These are phyloP conservation scores for Eciton burchellii DNA, from an alignment of 1,140 invertebrate species.

Conservation along the genomic window DNA sequence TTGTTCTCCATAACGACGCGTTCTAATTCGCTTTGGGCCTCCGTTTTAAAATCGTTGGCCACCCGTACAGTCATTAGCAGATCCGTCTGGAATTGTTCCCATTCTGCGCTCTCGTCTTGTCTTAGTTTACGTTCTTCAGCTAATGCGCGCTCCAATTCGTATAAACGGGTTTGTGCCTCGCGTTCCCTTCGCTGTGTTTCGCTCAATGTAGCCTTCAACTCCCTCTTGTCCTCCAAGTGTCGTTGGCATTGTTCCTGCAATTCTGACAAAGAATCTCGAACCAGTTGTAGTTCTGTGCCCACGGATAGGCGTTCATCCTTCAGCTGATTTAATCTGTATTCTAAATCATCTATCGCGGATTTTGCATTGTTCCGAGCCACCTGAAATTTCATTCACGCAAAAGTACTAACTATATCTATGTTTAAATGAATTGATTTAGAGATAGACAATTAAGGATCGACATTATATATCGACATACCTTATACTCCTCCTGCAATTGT, in stretches of 20 bases:
- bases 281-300: slow-evolving; percentile 89
- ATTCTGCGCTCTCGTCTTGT: slow-evolving; percentile 91
- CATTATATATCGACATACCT: slow-evolving; percentile 84
- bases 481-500: slow-evolving; percentile 92
- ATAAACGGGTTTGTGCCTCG: slow-evolving; percentile 86
- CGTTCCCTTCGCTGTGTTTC: slow-evolving; percentile 89
- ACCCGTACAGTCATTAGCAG: slow-evolving; percentile 96
- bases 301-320: slow-evolving; percentile 90
- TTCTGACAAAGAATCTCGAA: slow-evolving; percentile 91
- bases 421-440: not conserved
- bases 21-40: slow-evolving; percentile 93
- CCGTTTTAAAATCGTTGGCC: slow-evolving; percentile 97
- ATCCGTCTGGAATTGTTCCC: slow-evolving; percentile 97
- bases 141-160: slow-evolving; percentile 87
- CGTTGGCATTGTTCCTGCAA: slow-evolving; percentile 90
- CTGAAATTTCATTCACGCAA: slow-evolving; percentile 75
- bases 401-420: not conserved
- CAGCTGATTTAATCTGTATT: slow-evolving; percentile 91
- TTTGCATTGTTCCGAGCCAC: slow-evolving; percentile 93
- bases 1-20: slow-evolving; percentile 93
- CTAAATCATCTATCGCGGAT: slow-evolving; percentile 91
- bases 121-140: slow-evolving; percentile 87
- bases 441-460: no score
- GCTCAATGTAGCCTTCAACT: slow-evolving; percentile 88
- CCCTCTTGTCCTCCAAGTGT: slow-evolving; percentile 91